phyloP scores from a whole-genome alignment of 2,113 vertebrate genomes.

The Gasterosteus nipponicus region DNA sequence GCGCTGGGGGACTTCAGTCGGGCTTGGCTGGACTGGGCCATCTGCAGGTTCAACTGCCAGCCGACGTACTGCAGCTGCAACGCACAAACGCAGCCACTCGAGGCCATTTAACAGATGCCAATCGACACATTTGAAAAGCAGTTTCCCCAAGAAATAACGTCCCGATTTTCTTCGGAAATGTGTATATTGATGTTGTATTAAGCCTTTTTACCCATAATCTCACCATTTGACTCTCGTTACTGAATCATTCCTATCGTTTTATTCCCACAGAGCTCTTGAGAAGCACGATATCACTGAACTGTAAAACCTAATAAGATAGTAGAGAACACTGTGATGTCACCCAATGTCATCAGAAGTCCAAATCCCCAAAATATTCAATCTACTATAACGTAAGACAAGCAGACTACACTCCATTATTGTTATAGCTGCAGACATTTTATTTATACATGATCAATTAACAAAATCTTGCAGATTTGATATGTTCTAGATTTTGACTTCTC shows the following conservation, averaged over 20 bases:
- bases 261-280: background rate
- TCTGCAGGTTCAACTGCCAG: conserved; percentile 96
- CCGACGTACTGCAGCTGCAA: conserved; percentile 91
- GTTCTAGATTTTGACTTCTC: background rate
- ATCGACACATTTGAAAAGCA: conserved; percentile 18
- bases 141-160: conserved; percentile 1
- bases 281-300: background rate
- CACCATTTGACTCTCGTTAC: background rate
- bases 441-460: background rate
- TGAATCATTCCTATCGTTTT: background rate
- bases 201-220: background rate
- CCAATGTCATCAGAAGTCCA: background rate
- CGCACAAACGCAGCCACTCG: conserved; percentile 33
- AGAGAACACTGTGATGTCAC: background rate
- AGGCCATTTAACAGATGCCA: conserved; percentile 9
- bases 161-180: background rate
- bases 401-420: background rate
- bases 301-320: background rate
- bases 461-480: background rate
- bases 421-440: background rate
- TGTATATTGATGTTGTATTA: background rate
- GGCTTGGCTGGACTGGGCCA: conserved; percentile 90
- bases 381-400: background rate
- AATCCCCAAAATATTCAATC: background rate
- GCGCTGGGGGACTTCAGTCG: conserved; percentile 90